Percentiles rank a stretch among this genome's conserved stretches.
Evolutionary conservation across 2,113 vertebrate genomes (phyloP).

Genomic region (Parus major): DNA sequence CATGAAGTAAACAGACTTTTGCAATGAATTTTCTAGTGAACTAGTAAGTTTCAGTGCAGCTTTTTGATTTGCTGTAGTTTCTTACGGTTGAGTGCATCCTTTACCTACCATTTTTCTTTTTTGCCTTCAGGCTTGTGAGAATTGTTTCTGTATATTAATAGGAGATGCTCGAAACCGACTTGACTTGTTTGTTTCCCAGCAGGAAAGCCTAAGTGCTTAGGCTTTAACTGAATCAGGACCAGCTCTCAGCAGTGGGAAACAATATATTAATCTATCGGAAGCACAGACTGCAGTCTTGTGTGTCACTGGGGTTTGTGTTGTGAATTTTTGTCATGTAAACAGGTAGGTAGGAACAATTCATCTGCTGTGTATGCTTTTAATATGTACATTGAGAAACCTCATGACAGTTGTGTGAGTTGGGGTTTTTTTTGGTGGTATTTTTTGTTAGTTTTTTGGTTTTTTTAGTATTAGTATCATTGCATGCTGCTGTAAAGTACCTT

Average conservation of each 20-base stretch:
- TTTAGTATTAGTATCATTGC: background rate
- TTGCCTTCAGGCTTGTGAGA: conserved; percentile 31
- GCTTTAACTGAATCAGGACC: conserved; percentile 52
- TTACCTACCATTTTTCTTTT: background rate
- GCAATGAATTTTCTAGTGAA: background rate
- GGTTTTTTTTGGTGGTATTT: background rate
- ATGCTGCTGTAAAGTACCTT: conserved; percentile 13
- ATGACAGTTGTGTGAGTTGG: background rate
- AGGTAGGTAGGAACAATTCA: conserved; percentile 29
- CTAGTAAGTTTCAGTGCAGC: background rate
- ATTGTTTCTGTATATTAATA: conserved; percentile 54
- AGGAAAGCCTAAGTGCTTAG: conserved; percentile 52
- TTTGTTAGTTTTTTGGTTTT: background rate
- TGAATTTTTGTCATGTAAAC: conserved; percentile 25
- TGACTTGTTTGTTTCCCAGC: conserved; percentile 59
- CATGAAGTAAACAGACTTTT: conserved; percentile 33
- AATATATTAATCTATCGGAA: conserved; percentile 38
- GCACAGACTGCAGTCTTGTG: conserved; percentile 18
- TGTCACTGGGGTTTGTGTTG: conserved; percentile 39
- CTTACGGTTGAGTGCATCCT: background rate
- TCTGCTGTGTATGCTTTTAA: background rate
- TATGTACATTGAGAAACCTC: background rate
- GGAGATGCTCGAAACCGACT: conserved; percentile 42
- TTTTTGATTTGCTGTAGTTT: background rate
- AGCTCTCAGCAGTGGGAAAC: conserved; percentile 50